A percentile compares a stretch with the other conserved stretches of the same genome.
These are phyloP conservation scores for Propsilocerus akamusi DNA, from an alignment of 1,140 invertebrate species.

Conservation along the genomic window DNA sequence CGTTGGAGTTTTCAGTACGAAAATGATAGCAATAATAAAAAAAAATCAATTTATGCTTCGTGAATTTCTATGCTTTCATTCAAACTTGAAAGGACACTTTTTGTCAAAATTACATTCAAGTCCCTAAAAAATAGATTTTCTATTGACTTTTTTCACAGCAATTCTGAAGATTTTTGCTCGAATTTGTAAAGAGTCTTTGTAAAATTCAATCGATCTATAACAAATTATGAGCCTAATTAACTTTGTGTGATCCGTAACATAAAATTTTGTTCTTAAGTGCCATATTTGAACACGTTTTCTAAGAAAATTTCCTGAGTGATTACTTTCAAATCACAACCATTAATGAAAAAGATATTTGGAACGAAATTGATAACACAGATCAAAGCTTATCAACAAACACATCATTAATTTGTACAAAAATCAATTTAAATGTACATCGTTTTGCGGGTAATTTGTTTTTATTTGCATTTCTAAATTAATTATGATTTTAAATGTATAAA, in stretches of 20 bases:
- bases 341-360: no score
- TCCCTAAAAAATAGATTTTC: not conserved
- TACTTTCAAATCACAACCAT: no score
- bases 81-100: not conserved
- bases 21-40: slow-evolving; percentile 1
- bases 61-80: not conserved
- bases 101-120: not conserved
- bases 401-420: no score
- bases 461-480: no score
- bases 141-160: not conserved
- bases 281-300: slow-evolving; percentile 1
- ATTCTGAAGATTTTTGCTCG: no score
- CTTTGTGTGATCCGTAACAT: not conserved
- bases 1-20: not conserved
- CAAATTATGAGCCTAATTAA: slow-evolving; percentile 1
- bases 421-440: no score
- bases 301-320: no score
- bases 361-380: no score
- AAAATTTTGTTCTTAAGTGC: not conserved
- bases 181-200: not conserved
- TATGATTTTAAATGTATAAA: no score
- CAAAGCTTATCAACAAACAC: no score
- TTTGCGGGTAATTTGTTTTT: no score
- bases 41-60: not conserved
- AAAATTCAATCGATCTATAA: slow-evolving; percentile 2